Conservation (phyloP, 2,888 invertebrate genomes). For the Xylocampa areola region DNA sequence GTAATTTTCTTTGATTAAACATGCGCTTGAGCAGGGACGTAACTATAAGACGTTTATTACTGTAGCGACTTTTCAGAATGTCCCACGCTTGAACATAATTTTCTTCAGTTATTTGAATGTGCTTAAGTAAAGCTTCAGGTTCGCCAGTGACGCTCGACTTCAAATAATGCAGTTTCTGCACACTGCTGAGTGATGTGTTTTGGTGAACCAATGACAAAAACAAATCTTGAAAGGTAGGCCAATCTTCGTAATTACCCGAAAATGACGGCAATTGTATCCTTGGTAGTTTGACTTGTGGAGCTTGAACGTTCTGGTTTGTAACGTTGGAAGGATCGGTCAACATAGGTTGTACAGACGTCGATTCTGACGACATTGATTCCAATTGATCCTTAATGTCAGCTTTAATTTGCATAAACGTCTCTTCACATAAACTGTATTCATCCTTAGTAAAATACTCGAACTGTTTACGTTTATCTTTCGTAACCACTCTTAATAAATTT, state of each 20-base stretch:
- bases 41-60: slow-evolving; percentile 6
- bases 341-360: neutral
- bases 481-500: no score
- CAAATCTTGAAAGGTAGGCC: slow-evolving; percentile 2
- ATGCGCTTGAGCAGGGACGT: slow-evolving; percentile 5
- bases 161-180: slow-evolving; percentile 8
- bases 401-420: no score
- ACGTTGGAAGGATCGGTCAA: no score
- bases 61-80: neutral
- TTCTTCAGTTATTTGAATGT: slow-evolving; percentile 4
- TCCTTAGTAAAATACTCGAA: no score
- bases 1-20: slow-evolving; percentile 8
- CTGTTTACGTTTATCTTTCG: no score
- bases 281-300: neutral
- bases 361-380: neutral
- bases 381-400: neutral
- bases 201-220: neutral
- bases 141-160: slow-evolving; percentile 1
- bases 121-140: slow-evolving; percentile 1
- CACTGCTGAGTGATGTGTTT: neutral
- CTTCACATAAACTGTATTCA: no score
- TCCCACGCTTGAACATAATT: slow-evolving; percentile 10
- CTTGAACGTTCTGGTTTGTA: slow-evolving; percentile 1
- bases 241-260: no score
- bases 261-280: neutral